Conservation (phyloP, 2,888 invertebrate genomes). For the Cephonodes hylas region DNA sequence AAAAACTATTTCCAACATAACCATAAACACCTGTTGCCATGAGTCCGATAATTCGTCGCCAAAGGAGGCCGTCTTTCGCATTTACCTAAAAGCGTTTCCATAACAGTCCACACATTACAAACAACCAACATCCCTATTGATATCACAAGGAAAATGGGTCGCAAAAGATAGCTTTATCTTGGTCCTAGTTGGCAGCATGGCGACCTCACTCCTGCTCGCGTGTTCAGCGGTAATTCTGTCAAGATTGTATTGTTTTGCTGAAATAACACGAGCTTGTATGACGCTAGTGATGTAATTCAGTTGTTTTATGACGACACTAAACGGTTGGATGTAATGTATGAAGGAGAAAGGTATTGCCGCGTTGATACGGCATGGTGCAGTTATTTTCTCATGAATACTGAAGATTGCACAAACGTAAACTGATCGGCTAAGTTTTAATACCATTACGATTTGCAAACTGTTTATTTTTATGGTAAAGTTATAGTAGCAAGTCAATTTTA, state of each 20-base stretch:
- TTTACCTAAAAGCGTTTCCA: not conserved
- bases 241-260: slow-evolving; percentile 51
- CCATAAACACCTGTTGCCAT: too few relatives aligned
- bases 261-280: slow-evolving; percentile 13
- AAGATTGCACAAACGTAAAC: too few relatives aligned
- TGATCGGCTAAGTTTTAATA: too few relatives aligned
- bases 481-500: too few relatives aligned
- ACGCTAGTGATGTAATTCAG: slow-evolving; percentile 13
- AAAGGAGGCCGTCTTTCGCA: not conserved
- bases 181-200: slow-evolving; percentile 40
- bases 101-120: not conserved
- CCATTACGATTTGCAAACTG: too few relatives aligned
- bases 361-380: not conserved
- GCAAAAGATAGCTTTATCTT: slow-evolving; percentile 44
- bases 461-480: too few relatives aligned
- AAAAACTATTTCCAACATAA: too few relatives aligned
- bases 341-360: not conserved
- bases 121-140: slow-evolving; percentile 15
- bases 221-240: slow-evolving; percentile 42
- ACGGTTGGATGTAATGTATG: not conserved
- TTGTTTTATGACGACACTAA: slow-evolving; percentile 13
- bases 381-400: not conserved
- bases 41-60: too few relatives aligned
- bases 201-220: slow-evolving; percentile 41
- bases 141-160: not conserved